Percentiles rank a stretch among this genome's conserved stretches.
phyloP scores from a whole-genome alignment of 2,797 vertebrate species.

The Anguilla anguilla region DNA sequence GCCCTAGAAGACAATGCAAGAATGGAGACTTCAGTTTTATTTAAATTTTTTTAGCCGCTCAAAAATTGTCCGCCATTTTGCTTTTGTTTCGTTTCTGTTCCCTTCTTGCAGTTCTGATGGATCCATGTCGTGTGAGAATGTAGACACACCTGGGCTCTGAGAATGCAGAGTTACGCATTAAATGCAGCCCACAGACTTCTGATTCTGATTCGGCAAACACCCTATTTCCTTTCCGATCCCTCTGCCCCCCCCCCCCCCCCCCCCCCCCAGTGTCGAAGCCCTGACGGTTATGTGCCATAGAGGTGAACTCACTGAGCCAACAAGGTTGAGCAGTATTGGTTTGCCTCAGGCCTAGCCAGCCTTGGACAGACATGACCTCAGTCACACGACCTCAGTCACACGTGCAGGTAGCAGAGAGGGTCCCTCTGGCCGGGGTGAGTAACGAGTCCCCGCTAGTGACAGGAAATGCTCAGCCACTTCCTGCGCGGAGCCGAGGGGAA shows the following conservation, averaged over 20 bases:
- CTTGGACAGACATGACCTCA: constrained; percentile 33
- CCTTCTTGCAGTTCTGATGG: not conserved
- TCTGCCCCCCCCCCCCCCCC: too few relatives aligned
- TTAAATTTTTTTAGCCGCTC: not conserved
- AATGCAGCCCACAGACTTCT: not conserved
- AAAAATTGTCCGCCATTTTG: not conserved
- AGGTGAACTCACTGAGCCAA: not conserved
- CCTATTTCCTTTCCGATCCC: not conserved
- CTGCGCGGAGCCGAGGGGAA: not conserved
- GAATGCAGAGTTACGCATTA: not conserved
- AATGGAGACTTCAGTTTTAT: too few relatives aligned
- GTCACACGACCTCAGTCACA: constrained; percentile 33
- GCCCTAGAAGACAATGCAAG: too few relatives aligned
- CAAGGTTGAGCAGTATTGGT: not conserved
- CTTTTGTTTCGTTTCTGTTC: not conserved
- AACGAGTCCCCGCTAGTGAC: constrained; percentile 26
- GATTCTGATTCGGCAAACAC: not conserved
- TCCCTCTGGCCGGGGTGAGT: constrained; percentile 7
- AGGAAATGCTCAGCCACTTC: constrained; percentile 23
- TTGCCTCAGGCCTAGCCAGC: not conserved
- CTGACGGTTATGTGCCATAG: not conserved
- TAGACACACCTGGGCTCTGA: not conserved
- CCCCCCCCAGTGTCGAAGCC: not conserved
- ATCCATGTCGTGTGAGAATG: not conserved
- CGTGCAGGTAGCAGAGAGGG: not conserved